These are phyloP conservation scores for Adelges cooleyi DNA, from an alignment of 1,140 invertebrate species.

Conservation along the genomic window DNA sequence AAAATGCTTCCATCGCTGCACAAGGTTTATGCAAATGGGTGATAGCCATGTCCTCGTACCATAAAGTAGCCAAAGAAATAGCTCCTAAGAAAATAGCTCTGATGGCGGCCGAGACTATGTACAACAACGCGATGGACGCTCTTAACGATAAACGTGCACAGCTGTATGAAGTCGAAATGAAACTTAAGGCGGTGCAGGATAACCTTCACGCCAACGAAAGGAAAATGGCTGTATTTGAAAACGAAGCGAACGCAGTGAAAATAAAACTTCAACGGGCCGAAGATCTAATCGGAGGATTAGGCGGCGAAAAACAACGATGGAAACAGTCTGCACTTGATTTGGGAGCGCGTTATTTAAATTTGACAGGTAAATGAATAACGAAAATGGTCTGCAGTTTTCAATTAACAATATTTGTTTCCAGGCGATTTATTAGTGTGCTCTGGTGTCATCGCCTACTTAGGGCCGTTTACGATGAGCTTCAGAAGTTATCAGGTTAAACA, in stretches of 20 bases:
- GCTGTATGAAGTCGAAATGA: slow-evolving; percentile 61
- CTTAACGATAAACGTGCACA: slow-evolving; percentile 78
- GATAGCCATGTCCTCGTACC: slow-evolving; percentile 84
- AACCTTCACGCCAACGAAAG: slow-evolving; percentile 54
- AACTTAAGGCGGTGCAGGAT: slow-evolving; percentile 59
- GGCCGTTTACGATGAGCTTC: slow-evolving; percentile 72
- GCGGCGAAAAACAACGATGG: slow-evolving; percentile 83
- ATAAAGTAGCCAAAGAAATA: slow-evolving; percentile 86
- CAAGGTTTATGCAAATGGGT: slow-evolving; percentile 90
- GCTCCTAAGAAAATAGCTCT: slow-evolving; percentile 81
- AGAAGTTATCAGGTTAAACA: slow-evolving; percentile 51
- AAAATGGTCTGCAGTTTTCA: no score
- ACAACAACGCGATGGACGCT: slow-evolving; percentile 76
- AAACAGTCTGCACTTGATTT: slow-evolving; percentile 61
- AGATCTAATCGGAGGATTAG: slow-evolving; percentile 68
- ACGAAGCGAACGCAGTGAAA: slow-evolving; percentile 74
- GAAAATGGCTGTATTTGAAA: slow-evolving; percentile 57
- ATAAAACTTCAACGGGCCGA: slow-evolving; percentile 80
- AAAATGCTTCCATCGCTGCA: slow-evolving; percentile 82
- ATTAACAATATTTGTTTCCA: slow-evolving; percentile 41
- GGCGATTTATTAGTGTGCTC: slow-evolving; percentile 62
- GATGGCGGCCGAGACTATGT: slow-evolving; percentile 64
- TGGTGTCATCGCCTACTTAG: slow-evolving; percentile 81
- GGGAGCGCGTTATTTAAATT: slow-evolving; percentile 48
- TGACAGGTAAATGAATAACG: not conserved